Evolutionary conservation across 2,113 vertebrate genomes (phyloP), one percentile per base, ranked within the genome.

Genomic region (Hoplias malabaricus): DNA sequence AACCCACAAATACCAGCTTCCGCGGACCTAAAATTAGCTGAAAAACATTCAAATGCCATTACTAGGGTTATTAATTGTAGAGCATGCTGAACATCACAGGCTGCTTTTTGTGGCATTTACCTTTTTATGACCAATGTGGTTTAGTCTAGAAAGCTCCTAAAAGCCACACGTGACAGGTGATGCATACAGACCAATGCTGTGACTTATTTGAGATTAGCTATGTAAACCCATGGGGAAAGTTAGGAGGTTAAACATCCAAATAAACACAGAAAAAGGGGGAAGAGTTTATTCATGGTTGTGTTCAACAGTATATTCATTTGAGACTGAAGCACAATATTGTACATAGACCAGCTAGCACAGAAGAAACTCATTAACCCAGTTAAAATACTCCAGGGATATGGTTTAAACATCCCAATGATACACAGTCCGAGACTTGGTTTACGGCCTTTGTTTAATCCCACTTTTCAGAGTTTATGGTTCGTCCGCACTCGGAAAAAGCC

Each of bases 81-180:
- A 84, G 71, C 21, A 81, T 61, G 68, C 87, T 88, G 87, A 90
- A 90, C 87, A 90, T 77, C 80, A 78, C 0, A 73, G 59, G 75
- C 86, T 87, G 87, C 85, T 88, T 87, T 85, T 82, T 81, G 80
- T 88, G 85, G 81, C 82, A 90, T 90, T 83, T 83, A 87, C 85
- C 86, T 59, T 91, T 91, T 93, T 91, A 92, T 92, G 88, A 84
- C 85, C 89, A 84, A 80, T 75, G 83, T 87, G 87, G 88, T 92
- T 92, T 92, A 90, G 90, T 92, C 90, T 93, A 83, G 80, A 86
- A 79, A 77, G 85, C 79, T 86, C 83, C 87, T 91, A 90, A 90
- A 90, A 92, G 90, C 88, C 82, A 85, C 50, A 53, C 76, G 69
- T 87, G 89, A 91, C 88, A 86, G 87, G 54, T 81, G 85, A 90